Evolutionary conservation across 1,140 invertebrate genomes (phyloP).

Genomic region (Drosophila melanogaster): Release_6_plus_ISO1_MT NT_037436.4:18380001-18380500

Average conservation of each 20-base stretch:
- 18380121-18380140: conserved; percentile 21
- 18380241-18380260: not conserved
- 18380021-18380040: conserved; percentile 59
- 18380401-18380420: not conserved
- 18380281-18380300: not conserved
- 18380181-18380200: conserved; percentile 30
- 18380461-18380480: not conserved
- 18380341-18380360: no score
- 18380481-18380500: not conserved
- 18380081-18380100: conserved; percentile 25
- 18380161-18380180: conserved; percentile 81
- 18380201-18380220: no score
- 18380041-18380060: conserved; percentile 56
- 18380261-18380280: not conserved
- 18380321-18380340: no score
- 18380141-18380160: conserved; percentile 79
- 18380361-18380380: no score
- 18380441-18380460: no score
- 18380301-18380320: no score
- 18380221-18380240: not conserved
- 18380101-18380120: not conserved
- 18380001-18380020: conserved; percentile 67
- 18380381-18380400: no score
- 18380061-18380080: conserved; percentile 54
- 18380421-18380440: no score